phyloP scores from a whole-genome alignment of 2,113 vertebrate species.

The rat (Rattus norvegicus) region DNA sequence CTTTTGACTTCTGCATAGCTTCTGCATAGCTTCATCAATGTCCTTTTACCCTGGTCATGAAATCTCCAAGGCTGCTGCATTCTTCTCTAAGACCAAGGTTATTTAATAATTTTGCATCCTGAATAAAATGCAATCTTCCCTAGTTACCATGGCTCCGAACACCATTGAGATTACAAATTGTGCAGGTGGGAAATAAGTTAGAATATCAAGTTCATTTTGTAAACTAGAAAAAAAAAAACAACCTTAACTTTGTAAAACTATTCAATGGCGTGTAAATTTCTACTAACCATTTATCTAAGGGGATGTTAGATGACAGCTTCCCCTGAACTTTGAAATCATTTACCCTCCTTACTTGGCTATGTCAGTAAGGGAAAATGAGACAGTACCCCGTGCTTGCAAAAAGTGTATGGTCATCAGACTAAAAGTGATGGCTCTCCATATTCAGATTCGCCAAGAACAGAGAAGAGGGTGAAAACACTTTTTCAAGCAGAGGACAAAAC shows the following conservation, averaged over 20 bases:
- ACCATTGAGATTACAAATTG: slow-evolving; percentile 39
- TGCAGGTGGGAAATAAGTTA: neutral
- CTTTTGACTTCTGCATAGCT: slow-evolving; percentile 40
- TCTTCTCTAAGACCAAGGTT: slow-evolving; percentile 48
- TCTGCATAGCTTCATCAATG: slow-evolving; percentile 35
- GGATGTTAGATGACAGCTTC: neutral
- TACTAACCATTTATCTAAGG: slow-evolving; percentile 40
- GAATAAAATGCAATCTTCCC: slow-evolving; percentile 52
- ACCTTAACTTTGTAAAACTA: neutral
- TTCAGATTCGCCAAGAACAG: neutral
- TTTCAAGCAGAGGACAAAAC: neutral
- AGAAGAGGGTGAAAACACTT: neutral
- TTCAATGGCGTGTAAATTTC: neutral
- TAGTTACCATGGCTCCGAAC: slow-evolving; percentile 22
- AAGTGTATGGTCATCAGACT: neutral
- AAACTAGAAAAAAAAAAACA: neutral
- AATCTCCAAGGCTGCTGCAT: slow-evolving; percentile 35
- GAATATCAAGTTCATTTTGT: slow-evolving; percentile 36
- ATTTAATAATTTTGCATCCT: slow-evolving; percentile 52
- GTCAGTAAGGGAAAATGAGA: neutral
- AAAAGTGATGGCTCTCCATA: neutral
- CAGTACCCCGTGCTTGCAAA: neutral
- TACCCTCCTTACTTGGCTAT: neutral
- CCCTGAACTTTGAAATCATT: slow-evolving; percentile 42
- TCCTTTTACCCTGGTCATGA: slow-evolving; percentile 16